Percentiles rank a stretch among this genome's conserved stretches.
Evolutionary conservation across 2,888 invertebrate genomes (phyloP).

Genomic region (Aspidiotus destructor): DNA sequence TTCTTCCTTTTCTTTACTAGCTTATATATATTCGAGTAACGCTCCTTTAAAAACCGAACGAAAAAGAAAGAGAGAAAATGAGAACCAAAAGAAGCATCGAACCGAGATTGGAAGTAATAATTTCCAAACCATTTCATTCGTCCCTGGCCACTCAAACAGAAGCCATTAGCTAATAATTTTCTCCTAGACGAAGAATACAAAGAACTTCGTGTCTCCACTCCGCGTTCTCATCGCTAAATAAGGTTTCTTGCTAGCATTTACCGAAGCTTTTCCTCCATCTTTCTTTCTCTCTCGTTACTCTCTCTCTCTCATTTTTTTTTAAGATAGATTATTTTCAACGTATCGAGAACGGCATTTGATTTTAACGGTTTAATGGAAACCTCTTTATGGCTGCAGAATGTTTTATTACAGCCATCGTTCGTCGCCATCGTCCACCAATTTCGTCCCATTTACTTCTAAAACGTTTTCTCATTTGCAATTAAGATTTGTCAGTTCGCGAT

Average conservation of each 20-base stretch:
- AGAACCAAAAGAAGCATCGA: constrained; percentile 40
- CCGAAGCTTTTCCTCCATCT: constrained; percentile 7
- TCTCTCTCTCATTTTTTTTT: constrained; percentile 20
- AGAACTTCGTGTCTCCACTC: constrained; percentile 28
- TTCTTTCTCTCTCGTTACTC: constrained; percentile 15
- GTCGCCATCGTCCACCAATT: not conserved
- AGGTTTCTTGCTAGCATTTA: not conserved
- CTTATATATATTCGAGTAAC: not conserved
- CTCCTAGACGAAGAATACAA: constrained; percentile 28
- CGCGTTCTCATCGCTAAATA: constrained; percentile 27
- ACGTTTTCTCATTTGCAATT: too few relatives aligned
- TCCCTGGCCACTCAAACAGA: constrained; percentile 33
- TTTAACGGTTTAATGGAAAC: constrained; percentile 31
- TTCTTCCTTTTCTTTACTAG: constrained; percentile 5
- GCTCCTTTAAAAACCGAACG: constrained; percentile 34
- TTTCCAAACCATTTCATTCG: constrained; percentile 33
- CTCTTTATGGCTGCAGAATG: constrained; percentile 23
- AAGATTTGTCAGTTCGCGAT: too few relatives aligned
- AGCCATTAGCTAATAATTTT: constrained; percentile 33
- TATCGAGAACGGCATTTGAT: constrained; percentile 27
- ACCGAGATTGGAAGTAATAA: constrained; percentile 36
- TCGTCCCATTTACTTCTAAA: too few relatives aligned
- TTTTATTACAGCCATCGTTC: constrained; percentile 18
- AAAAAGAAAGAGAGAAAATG: constrained; percentile 40
- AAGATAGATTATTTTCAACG: constrained; percentile 20